Conservation (phyloP, 2,113 vertebrate species). For the Heteronetta atricapilla region DNA sequence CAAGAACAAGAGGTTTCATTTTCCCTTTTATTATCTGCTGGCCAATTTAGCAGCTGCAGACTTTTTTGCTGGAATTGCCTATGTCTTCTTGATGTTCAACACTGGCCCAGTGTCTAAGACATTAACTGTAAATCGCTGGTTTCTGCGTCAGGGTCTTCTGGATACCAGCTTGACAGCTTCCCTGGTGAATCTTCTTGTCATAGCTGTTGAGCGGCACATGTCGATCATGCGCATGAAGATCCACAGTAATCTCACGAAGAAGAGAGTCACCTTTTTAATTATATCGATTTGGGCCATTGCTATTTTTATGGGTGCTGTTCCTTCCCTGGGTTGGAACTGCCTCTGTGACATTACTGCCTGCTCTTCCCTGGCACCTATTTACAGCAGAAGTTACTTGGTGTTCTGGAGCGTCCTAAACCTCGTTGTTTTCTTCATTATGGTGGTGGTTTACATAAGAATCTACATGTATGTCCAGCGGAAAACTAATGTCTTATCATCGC, state of each 20-base stretch:
- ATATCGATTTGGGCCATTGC: constrained; percentile 90
- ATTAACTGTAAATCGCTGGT: constrained; percentile 88
- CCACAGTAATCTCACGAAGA: constrained; percentile 94
- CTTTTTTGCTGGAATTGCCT: constrained; percentile 95
- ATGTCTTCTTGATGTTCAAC: constrained; percentile 96
- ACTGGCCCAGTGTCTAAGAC: constrained; percentile 85
- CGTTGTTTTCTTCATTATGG: constrained; percentile 91
- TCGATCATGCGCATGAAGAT: constrained; percentile 92
- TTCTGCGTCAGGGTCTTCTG: constrained; percentile 93
- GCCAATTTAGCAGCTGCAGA: constrained; percentile 94
- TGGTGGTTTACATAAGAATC: constrained; percentile 91
- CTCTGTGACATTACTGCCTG: constrained; percentile 88
- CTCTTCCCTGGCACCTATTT: constrained; percentile 92
- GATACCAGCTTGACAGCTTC: constrained; percentile 94
- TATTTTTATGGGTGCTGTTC: constrained; percentile 93
- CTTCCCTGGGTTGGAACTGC: constrained; percentile 96
- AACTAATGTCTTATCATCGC: constrained; percentile 82
- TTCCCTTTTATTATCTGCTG: constrained; percentile 95
- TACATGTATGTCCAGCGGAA: constrained; percentile 94
- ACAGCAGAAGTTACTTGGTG: constrained; percentile 93
- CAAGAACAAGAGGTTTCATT: constrained; percentile 94
- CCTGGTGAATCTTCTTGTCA: constrained; percentile 90
- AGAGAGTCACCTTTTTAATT: constrained; percentile 92
- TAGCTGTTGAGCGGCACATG: constrained; percentile 94
- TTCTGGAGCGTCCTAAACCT: constrained; percentile 95